Conservation (phyloP, 2,113 vertebrate genomes). For the Pongo abelii region DNA sequence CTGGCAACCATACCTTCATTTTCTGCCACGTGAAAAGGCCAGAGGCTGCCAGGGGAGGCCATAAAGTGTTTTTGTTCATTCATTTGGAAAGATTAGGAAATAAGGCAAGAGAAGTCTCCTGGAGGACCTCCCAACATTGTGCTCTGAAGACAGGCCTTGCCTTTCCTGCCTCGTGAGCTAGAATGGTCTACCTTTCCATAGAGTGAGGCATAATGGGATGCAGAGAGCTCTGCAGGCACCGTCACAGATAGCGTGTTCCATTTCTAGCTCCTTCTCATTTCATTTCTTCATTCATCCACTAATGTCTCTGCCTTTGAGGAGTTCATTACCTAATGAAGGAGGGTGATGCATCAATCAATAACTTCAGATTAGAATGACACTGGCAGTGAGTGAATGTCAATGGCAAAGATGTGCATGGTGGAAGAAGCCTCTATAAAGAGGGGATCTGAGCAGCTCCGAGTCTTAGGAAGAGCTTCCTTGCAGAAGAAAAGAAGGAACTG, state of each 20-base stretch:
- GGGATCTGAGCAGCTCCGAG: rapidly evolving
- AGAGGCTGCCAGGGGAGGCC: not conserved
- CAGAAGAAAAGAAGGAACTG: not conserved
- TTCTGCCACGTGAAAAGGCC: not conserved
- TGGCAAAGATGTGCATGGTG: rapidly evolving
- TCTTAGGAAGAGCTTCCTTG: too few species aligned
- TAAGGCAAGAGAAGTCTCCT: not conserved
- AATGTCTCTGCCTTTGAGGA: not conserved
- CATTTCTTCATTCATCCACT: not conserved
- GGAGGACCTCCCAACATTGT: not conserved
- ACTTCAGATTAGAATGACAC: too few species aligned
- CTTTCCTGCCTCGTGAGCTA: not conserved
- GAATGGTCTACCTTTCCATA: not conserved
- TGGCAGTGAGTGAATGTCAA: too few species aligned
- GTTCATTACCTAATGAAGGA: rapidly evolving
- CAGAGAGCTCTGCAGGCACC: not conserved
- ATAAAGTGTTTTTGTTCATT: not conserved
- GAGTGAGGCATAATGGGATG: rapidly evolving
- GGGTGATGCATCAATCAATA: rapidly evolving
- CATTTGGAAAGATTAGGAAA: not conserved
- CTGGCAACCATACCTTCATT: rapidly evolving
- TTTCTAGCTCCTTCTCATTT: not conserved
- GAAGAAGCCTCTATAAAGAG: not conserved
- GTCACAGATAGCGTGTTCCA: rapidly evolving
- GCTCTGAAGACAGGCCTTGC: not conserved